These are phyloP conservation scores for Diadegma fenestrale DNA, from an alignment of 2,888 invertebrate species.

Conservation along the genomic window DNA sequence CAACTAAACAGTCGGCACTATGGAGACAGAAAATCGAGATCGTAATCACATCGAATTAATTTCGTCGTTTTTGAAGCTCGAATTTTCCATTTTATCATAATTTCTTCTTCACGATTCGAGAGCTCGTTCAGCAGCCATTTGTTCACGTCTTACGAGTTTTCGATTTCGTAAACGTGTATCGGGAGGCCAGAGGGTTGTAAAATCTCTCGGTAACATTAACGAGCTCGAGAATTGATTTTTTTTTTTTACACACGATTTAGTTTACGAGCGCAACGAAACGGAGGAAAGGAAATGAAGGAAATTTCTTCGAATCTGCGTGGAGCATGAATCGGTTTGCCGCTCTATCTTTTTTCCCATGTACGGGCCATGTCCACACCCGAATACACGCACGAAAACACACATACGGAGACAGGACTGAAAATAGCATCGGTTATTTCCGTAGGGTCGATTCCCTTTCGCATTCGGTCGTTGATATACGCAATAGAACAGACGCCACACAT, in stretches of 20 bases:
- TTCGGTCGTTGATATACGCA: conserved; percentile 46
- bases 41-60: conserved; percentile 8
- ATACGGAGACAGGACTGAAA: conserved; percentile 35
- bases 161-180: neutral
- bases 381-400: neutral
- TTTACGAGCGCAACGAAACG: neutral
- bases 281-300: neutral
- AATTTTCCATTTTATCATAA: neutral
- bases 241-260: neutral
- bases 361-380: neutral
- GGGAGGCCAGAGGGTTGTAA: neutral
- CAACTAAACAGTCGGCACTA: neutral
- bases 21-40: neutral
- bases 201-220: neutral
- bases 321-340: conserved; percentile 1
- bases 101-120: neutral
- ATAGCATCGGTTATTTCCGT: conserved; percentile 66
- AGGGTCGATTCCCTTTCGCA: conserved; percentile 64
- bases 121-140: neutral
- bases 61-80: neutral
- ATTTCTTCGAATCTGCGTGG: neutral
- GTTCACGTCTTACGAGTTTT: neutral
- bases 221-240: neutral
- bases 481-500: conserved; percentile 41
- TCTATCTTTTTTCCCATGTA: conserved; percentile 15